Conservation (phyloP, 2,113 vertebrate genomes). For the Charadrius vociferus region DNA sequence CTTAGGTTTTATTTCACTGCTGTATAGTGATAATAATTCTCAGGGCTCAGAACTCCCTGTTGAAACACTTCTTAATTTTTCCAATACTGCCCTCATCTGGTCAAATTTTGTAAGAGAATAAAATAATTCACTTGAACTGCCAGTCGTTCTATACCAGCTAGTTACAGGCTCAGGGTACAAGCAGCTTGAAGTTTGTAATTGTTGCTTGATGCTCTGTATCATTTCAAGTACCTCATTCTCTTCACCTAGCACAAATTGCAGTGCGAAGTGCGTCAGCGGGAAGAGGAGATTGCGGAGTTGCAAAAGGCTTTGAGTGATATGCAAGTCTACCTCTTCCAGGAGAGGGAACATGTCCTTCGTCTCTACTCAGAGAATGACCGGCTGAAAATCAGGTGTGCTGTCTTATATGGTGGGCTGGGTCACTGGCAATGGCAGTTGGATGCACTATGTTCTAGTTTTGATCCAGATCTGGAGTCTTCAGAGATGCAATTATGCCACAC, state of each 20-base stretch:
- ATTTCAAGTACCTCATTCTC: neutral
- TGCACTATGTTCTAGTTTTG: neutral
- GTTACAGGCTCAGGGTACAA: neutral
- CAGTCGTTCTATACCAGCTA: neutral
- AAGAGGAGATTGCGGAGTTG: conserved; percentile 87
- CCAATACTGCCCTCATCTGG: neutral
- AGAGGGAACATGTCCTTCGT: conserved; percentile 89
- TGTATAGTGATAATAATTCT: neutral
- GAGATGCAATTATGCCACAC: neutral
- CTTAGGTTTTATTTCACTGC: neutral
- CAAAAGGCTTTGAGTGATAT: conserved; percentile 94
- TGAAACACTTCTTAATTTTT: neutral
- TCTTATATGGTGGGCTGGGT: neutral
- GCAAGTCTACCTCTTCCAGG: conserved; percentile 94
- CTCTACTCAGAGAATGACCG: conserved; percentile 94
- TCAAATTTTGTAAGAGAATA: neutral
- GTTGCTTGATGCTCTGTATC: neutral
- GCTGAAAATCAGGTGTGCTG: conserved; percentile 90
- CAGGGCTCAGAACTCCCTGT: neutral
- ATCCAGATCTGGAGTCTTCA: neutral
- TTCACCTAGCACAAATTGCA: conserved; percentile 85
- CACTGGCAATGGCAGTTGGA: neutral
- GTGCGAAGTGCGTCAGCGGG: conserved; percentile 85
- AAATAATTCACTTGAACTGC: neutral
- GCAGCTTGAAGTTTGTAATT: neutral